Percentiles rank a stretch among this genome's conserved stretches.
Conservation (phyloP, 2,888 invertebrate species). For the Orchesella flavescens region DNA sequence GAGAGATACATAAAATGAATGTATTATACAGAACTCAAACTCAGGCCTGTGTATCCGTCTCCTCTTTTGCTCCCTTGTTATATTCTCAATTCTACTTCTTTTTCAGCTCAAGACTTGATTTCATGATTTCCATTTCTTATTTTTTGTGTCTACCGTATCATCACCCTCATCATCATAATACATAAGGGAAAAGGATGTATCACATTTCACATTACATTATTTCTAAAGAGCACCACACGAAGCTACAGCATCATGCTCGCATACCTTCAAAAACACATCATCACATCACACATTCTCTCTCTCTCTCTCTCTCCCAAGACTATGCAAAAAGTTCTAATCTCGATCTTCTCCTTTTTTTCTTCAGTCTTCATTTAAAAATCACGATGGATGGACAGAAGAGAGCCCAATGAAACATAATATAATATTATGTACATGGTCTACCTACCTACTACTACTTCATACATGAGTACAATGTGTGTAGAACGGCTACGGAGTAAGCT, state of each 20-base stretch:
- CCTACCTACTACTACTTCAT: background rate
- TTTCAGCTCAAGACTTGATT: constrained; percentile 10
- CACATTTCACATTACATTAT: constrained; percentile 9
- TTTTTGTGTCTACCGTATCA: constrained; percentile 12
- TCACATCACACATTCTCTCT: constrained; percentile 23
- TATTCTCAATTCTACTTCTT: background rate
- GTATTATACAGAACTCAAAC: too few relatives aligned
- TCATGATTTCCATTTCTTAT: constrained; percentile 7
- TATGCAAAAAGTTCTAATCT: constrained; percentile 47
- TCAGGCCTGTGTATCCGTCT: too few relatives aligned
- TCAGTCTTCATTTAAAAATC: constrained; percentile 36
- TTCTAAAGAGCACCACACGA: constrained; percentile 7
- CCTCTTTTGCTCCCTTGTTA: background rate
- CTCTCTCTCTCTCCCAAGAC: background rate
- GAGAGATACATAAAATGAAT: too few relatives aligned
- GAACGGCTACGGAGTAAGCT: too few relatives aligned
- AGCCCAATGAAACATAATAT: constrained; percentile 31
- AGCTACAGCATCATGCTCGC: background rate
- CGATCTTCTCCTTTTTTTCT: constrained; percentile 35
- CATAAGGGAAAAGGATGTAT: constrained; percentile 8
- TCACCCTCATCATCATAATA: constrained; percentile 18
- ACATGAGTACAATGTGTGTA: too few relatives aligned
- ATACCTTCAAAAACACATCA: constrained; percentile 26
- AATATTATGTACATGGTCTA: background rate
- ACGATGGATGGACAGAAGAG: constrained; percentile 30